Evolutionary conservation across 2,888 invertebrate species (phyloP), one percentile per base, ranked within the genome.

Genomic region (Nemoura dubitans): DNA sequence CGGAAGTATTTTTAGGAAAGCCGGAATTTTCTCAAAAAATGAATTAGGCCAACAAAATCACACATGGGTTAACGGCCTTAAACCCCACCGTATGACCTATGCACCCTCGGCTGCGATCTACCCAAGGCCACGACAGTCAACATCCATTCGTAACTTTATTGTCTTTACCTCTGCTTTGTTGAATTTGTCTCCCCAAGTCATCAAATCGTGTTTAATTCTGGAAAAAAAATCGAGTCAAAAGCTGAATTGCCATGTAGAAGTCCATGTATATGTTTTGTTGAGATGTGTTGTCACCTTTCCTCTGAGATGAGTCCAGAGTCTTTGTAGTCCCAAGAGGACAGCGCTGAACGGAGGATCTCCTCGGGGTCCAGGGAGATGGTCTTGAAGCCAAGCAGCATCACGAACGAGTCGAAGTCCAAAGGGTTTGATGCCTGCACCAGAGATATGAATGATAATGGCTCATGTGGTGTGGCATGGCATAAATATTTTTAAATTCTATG

Each of bases 101-200:
- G n/a, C n/a, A n/a, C n/a, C n/a, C n/a, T n/a, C n/a, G n/a, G n/a
- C n/a, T n/a, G n/a, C n/a, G n/a, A n/a, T n/a, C n/a, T n/a, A n/a
- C n/a, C n/a, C n/a, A n/a, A n/a, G n/a, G n/a, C n/a, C n/a, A n/a
- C n/a, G n/a, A n/a, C n/a, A n/a, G n/a, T n/a, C n/a, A n/a, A n/a
- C n/a, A n/a, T n/a, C n/a, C n/a, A n/a, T 36, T 10, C 36, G 36
- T 36, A 36, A 36, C 10, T 36, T 6, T 6, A 36, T 36, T 36
- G 36, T 6, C 5, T 36, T 88, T 87, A 94, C 94, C 91, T 95
- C 95, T 88, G 93, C 93, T 82, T 92, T 92, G 0, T 94, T 93
- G 90, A 95, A 94, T 90, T 93, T 93, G 89, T 95, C 95, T 3
- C 95, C 95, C 90, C 93, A 94, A 7, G 94, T 93, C 92, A 94